Evolutionary conservation across 1,140 invertebrate genomes (phyloP).

Genomic region (Dendrolimus punctatus): DNA sequence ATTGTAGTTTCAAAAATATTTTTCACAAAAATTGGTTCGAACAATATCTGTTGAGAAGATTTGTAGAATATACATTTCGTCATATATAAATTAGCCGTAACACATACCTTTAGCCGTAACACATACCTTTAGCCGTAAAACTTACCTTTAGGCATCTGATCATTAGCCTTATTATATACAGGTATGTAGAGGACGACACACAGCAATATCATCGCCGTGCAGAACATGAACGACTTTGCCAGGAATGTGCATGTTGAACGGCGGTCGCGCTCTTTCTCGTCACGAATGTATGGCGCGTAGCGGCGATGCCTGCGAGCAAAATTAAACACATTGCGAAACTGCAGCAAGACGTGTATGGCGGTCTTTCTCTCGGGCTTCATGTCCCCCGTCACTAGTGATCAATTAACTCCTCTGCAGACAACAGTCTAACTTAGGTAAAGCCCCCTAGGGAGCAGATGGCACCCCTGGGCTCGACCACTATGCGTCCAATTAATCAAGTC

Average conservation of each 20-base stretch:
- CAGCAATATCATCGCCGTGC: constrained; percentile 59
- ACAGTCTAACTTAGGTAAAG: too few species aligned
- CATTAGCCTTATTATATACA: constrained; percentile 59
- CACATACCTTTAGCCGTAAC: constrained; percentile 38
- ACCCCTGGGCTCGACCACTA: too few species aligned
- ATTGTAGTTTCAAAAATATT: too few species aligned
- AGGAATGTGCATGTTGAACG: constrained; percentile 41
- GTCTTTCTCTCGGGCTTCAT: too few species aligned
- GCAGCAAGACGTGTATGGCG: too few species aligned
- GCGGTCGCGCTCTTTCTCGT: constrained; percentile 25
- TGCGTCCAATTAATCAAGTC: too few species aligned
- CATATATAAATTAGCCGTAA: background rate
- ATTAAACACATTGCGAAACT: background rate
- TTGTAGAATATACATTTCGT: too few species aligned
- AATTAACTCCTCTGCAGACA: too few species aligned
- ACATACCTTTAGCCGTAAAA: background rate
- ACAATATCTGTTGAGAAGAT: too few species aligned
- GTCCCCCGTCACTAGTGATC: too few species aligned
- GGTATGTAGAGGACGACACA: constrained; percentile 63
- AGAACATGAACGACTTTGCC: constrained; percentile 56
- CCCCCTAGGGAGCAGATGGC: too few species aligned
- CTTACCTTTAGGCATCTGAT: constrained; percentile 51
- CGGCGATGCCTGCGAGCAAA: constrained; percentile 29
- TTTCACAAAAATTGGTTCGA: too few species aligned
- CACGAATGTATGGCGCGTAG: constrained; percentile 19